Conservation (phyloP, 2,888 invertebrate genomes). For the Scaptomyza caliginosa region DNA sequence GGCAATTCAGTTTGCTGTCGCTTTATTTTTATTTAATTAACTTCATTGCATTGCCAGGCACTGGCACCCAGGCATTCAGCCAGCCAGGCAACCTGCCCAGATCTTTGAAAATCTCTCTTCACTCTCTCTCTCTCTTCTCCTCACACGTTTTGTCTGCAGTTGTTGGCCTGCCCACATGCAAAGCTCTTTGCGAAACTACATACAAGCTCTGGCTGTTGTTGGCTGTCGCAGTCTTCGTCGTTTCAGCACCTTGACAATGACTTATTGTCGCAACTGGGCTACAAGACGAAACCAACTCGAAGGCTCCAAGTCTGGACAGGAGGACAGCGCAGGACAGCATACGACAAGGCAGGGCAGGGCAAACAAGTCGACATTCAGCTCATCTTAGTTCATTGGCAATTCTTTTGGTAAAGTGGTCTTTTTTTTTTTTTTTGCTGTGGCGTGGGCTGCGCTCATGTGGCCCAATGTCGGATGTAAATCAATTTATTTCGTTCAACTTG, state of each 20-base stretch:
- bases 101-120: slow-evolving; percentile 9
- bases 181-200: slow-evolving; percentile 44
- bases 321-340: background rate
- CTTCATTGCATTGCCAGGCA: slow-evolving; percentile 65
- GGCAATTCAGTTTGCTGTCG: slow-evolving; percentile 71
- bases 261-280: slow-evolving; percentile 63
- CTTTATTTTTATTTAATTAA: slow-evolving; percentile 77
- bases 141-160: slow-evolving; percentile 11
- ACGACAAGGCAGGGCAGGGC: slow-evolving; percentile 14
- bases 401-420: slow-evolving; percentile 66
- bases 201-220: slow-evolving; percentile 41
- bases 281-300: slow-evolving; percentile 15
- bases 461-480: slow-evolving; percentile 64
- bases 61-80: slow-evolving; percentile 9
- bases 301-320: slow-evolving; percentile 12
- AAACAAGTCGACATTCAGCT: slow-evolving; percentile 42
- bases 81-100: slow-evolving; percentile 36
- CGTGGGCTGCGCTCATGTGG: slow-evolving; percentile 46
- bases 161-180: slow-evolving; percentile 58
- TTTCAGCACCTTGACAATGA: slow-evolving; percentile 76
- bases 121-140: background rate
- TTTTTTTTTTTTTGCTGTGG: slow-evolving; percentile 5
- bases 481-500: slow-evolving; percentile 62
- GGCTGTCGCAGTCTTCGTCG: slow-evolving; percentile 50
- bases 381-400: slow-evolving; percentile 70